phyloP scores from a whole-genome alignment of 2,888 invertebrate species.

The Marronus borbonicus region DNA sequence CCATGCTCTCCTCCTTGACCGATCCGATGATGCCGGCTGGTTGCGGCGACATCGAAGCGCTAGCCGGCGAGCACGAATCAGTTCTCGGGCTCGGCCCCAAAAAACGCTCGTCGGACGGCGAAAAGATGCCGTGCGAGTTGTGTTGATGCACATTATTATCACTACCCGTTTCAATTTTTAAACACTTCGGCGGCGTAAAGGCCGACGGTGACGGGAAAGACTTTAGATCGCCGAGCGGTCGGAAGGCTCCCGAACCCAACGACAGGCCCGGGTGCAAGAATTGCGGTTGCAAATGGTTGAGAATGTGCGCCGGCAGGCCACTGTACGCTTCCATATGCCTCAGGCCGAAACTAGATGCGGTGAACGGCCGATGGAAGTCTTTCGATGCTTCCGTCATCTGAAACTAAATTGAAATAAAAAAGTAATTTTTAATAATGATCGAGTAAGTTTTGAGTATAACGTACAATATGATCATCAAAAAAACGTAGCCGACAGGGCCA shows the following conservation, averaged over 20 bases:
- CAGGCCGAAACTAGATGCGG: conserved; percentile 73
- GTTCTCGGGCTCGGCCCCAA: conserved; percentile 72
- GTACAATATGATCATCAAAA: no score
- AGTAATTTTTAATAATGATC: conserved; percentile 46
- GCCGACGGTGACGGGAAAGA: conserved; percentile 76
- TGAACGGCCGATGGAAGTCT: conserved; percentile 79
- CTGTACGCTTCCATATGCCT: conserved; percentile 75
- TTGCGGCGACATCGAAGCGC: conserved; percentile 74
- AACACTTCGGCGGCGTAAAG: conserved; percentile 82
- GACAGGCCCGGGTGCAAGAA: conserved; percentile 80
- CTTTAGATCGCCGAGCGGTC: conserved; percentile 74
- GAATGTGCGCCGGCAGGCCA: conserved; percentile 77
- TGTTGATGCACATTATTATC: conserved; percentile 64
- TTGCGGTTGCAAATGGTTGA: conserved; percentile 82
- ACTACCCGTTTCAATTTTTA: conserved; percentile 71
- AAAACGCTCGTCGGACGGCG: conserved; percentile 68
- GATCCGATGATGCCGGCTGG: conserved; percentile 59
- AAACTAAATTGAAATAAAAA: conserved; percentile 61
- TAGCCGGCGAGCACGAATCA: conserved; percentile 76
- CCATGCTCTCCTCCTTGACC: conserved; percentile 74
- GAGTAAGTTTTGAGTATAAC: not conserved
- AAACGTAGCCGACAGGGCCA: no score
- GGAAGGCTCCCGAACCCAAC: conserved; percentile 75
- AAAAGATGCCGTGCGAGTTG: conserved; percentile 67
- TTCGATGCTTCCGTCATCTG: conserved; percentile 73